Percentiles rank a stretch among this genome's conserved stretches.
These are phyloP conservation scores for Myotis yumanensis DNA, from an alignment of 2,113 vertebrate species.

Conservation along the genomic window DNA sequence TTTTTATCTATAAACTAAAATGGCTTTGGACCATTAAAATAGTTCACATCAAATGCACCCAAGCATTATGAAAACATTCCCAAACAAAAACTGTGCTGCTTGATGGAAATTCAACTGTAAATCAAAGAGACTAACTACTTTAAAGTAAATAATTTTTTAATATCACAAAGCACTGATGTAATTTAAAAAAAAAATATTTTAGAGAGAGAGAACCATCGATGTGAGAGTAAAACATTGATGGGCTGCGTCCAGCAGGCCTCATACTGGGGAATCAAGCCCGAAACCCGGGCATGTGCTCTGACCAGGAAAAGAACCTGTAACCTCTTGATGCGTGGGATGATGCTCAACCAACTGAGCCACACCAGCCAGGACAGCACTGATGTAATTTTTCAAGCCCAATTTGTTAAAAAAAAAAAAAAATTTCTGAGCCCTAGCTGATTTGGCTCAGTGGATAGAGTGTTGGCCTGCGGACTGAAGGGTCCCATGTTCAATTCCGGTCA, in stretches of 20 bases:
- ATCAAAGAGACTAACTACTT: constrained; percentile 6
- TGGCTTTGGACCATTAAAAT: not conserved
- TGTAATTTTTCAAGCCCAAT: not conserved
- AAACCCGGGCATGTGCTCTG: no score
- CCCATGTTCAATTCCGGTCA: no score
- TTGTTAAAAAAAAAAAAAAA: not conserved
- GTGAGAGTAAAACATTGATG: not conserved
- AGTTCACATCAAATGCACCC: constrained; percentile 14
- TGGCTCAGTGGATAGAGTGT: no score
- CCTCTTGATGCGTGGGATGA: not conserved
- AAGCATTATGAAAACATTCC: constrained; percentile 20
- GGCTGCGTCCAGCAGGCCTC: not conserved
- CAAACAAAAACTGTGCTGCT: constrained; percentile 22
- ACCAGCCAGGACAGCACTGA: not conserved
- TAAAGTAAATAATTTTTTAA: not conserved
- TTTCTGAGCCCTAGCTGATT: no score
- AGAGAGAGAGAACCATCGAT: not conserved
- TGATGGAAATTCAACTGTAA: constrained; percentile 39
- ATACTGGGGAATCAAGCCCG: not conserved
- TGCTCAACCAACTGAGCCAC: not conserved
- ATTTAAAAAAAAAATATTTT: not conserved
- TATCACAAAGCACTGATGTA: not conserved
- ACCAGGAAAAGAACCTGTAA: no score
- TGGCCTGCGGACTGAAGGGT: no score
- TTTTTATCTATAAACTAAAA: constrained; percentile 43